Base-by-base conservation (phyloP, 1,140 invertebrate genomes). In the Drosophila orosa region DNA sequence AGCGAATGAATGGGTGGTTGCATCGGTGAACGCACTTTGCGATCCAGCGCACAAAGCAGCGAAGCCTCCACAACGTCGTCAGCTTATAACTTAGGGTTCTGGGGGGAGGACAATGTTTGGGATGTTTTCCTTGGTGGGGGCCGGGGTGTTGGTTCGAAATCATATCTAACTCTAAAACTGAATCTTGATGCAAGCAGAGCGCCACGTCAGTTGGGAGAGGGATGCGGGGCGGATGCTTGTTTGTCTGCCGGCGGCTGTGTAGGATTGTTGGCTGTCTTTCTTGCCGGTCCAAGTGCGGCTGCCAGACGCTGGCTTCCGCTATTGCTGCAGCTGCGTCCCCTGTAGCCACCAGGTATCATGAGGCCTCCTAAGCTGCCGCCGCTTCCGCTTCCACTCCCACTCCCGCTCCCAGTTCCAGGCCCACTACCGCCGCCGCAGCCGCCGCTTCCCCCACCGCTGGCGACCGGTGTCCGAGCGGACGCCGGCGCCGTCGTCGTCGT, bases 31-130 rank as follows among this genome's bases (percentile, higher is more conserved):
- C 56, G 52, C 79, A 61, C 69, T 72, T 76, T 56, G 63, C 80
- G 71, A 80, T 69, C 63, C 75, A 84, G 80, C 63, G 74, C 81
- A 85, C 82, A 86, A 67, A 73, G 74, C 33, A 60, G 66, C 74
- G 74, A 65, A 25, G 39, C 59, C 42, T 55, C 63, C 40, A 66
- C 67, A 77, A 83, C 80, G 69, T 82, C 63, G 81, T 85, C 81
- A 85, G 63, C 63, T 85, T 86, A 69, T 62, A 89, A 79, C 59
- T 87, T 67, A 75, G 33, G 68, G 48, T 31, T 60, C 52, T 54
- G 66, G 66, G 19, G 25, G 52, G 39, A n/a, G n/a, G 54, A 42
- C 31, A 37, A 19, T 45, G 45, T 44, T 50, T 10, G 29, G 48
- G 52, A 33, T 54, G 57, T n/a, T 54, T 9, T 27, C 33, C 25